These are phyloP conservation scores for Caenorhabditis afra DNA, from an alignment of 2,888 invertebrate species.

Conservation along the genomic window DNA sequence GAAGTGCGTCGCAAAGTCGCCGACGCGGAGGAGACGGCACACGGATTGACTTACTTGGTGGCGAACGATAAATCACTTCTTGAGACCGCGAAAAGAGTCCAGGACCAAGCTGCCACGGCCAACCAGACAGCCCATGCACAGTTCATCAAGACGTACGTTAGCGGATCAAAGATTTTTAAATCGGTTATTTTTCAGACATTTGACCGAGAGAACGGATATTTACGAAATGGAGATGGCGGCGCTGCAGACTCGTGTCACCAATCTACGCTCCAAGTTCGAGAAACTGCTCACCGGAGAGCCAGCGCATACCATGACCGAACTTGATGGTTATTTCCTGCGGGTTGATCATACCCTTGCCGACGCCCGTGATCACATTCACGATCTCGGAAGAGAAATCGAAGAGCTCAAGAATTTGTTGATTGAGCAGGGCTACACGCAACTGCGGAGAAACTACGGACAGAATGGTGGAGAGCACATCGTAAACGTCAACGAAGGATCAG, in stretches of 20 bases:
- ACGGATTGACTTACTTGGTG: slow-evolving; percentile 18
- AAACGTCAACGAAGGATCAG: slow-evolving; percentile 35
- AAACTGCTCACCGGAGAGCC: slow-evolving; percentile 47
- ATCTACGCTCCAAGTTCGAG: slow-evolving; percentile 33
- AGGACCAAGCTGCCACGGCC: slow-evolving; percentile 40
- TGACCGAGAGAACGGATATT: slow-evolving; percentile 28
- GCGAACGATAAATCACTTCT: slow-evolving; percentile 35
- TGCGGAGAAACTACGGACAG: slow-evolving; percentile 35
- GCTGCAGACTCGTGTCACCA: slow-evolving; percentile 40
- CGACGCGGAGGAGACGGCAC: slow-evolving; percentile 19
- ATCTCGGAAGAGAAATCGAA: slow-evolving; percentile 48
- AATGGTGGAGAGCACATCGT: not conserved
- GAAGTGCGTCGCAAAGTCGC: slow-evolving; percentile 35
- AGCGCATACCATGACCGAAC: slow-evolving; percentile 39
- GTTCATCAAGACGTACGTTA: slow-evolving; percentile 17
- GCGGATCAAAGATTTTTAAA: not conserved
- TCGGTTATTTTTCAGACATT: slow-evolving; percentile 52
- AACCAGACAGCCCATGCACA: slow-evolving; percentile 40
- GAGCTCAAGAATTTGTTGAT: slow-evolving; percentile 42
- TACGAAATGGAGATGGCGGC: slow-evolving; percentile 46
- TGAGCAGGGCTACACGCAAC: slow-evolving; percentile 54
- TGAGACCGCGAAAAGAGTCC: slow-evolving; percentile 39
- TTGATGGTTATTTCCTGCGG: slow-evolving; percentile 33
- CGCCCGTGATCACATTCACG: slow-evolving; percentile 28
- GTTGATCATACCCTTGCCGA: slow-evolving; percentile 23